Evolutionary conservation across 1,140 invertebrate genomes (phyloP).

Genomic region (Antheraea mylitta): DNA sequence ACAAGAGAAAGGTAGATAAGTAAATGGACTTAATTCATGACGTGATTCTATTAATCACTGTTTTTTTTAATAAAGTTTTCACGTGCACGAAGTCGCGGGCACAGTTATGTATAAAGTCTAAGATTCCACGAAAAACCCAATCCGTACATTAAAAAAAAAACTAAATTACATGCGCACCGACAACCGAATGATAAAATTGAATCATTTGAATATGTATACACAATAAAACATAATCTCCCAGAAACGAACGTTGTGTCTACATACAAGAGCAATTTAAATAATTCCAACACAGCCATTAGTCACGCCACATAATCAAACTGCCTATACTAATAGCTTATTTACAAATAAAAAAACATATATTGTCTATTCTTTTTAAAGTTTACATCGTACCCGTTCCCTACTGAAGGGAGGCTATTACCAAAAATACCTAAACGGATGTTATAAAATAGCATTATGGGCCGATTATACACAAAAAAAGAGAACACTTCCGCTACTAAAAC

Average conservation of each 20-base stretch:
- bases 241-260: neutral
- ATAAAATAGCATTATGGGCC: constrained; percentile 26
- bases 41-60: no score
- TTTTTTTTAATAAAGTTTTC: no score
- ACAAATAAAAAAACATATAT: neutral
- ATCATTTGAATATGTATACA: neutral
- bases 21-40: no score
- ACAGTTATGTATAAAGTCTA: no score
- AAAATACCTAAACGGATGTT: constrained; percentile 26
- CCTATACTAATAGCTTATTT: neutral
- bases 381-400: neutral
- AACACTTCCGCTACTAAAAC: constrained; percentile 22
- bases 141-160: neutral
- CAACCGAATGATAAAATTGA: neutral
- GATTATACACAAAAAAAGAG: constrained; percentile 17
- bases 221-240: neutral
- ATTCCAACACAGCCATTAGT: neutral
- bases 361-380: neutral
- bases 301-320: neutral
- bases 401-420: neutral
- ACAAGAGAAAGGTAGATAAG: no score
- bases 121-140: no score
- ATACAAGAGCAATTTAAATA: neutral
- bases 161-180: neutral
- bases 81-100: no score